Conservation (phyloP, 2,888 invertebrate genomes). For the Opisthograptis luteolata region DNA sequence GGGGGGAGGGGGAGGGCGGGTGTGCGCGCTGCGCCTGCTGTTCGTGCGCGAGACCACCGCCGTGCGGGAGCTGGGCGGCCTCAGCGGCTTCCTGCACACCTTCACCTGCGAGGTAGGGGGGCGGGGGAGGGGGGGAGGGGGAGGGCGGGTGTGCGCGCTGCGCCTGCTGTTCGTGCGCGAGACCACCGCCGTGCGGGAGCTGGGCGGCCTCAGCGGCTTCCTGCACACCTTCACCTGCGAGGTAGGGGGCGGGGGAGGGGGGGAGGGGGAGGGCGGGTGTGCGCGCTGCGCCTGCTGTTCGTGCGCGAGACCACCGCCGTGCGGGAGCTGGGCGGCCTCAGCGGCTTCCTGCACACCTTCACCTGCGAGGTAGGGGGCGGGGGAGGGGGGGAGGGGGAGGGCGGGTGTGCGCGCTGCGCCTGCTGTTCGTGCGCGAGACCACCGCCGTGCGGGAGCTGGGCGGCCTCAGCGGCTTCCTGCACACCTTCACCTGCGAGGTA, state of each 20-base stretch:
- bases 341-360: conserved; percentile 97
- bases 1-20: conserved; percentile 95
- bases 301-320: conserved; percentile 97
- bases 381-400: conserved; percentile 95
- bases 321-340: conserved; percentile 94
- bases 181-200: conserved; percentile 94
- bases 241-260: conserved; percentile 91
- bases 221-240: conserved; percentile 97
- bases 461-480: conserved; percentile 96
- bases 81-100: conserved; percentile 97
- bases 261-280: conserved; percentile 95
- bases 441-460: conserved; percentile 95
- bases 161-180: conserved; percentile 98
- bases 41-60: conserved; percentile 98
- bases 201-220: conserved; percentile 96
- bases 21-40: conserved; percentile 95
- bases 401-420: conserved; percentile 97
- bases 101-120: conserved; percentile 92
- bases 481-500: conserved; percentile 96
- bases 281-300: conserved; percentile 96
- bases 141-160: conserved; percentile 94
- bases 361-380: conserved; percentile 91
- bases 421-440: conserved; percentile 97
- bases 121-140: conserved; percentile 95
- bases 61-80: conserved; percentile 94